A percentile compares a stretch with the other conserved stretches of the same genome.
Conservation (phyloP, 2,797 vertebrate genomes). For the Steatocranus sp. region DNA sequence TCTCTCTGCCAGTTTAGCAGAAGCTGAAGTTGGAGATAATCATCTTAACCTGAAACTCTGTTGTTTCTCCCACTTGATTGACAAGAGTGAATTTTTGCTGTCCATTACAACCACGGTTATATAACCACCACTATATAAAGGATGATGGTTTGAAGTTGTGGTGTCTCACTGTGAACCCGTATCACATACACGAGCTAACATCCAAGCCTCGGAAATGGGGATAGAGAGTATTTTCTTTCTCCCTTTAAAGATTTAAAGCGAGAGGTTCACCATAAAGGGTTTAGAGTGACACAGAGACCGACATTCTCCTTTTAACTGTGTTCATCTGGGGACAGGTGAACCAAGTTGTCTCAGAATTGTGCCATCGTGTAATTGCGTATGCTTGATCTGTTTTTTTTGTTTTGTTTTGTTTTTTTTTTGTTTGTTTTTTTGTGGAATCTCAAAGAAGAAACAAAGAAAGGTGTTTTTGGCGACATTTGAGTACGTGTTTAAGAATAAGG, state of each 20-base stretch:
- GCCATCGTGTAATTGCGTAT: neutral
- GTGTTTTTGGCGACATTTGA: neutral
- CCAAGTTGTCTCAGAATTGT: neutral
- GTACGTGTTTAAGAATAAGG: neutral
- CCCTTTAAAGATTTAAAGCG: constrained; percentile 48
- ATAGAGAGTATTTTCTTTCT: constrained; percentile 13
- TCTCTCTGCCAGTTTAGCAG: neutral
- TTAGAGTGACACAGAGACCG: constrained; percentile 24
- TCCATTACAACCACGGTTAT: neutral
- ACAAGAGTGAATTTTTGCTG: neutral
- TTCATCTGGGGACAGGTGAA: constrained; percentile 18
- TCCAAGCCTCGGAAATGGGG: constrained; percentile 23
- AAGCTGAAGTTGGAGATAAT: constrained; percentile 31
- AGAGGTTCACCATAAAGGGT: neutral
- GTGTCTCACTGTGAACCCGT: constrained; percentile 12
- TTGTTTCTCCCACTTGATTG: neutral
- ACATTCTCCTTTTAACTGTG: neutral
- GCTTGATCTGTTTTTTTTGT: neutral
- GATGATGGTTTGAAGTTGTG: constrained; percentile 15
- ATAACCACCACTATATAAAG: neutral
- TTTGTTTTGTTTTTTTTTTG: neutral
- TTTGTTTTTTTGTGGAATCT: neutral
- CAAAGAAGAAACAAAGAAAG: neutral
- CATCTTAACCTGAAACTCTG: neutral
- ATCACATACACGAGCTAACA: constrained; percentile 35